Conservation (phyloP, 2,113 vertebrate genomes). For the Thinocorus orbignyianus region DNA sequence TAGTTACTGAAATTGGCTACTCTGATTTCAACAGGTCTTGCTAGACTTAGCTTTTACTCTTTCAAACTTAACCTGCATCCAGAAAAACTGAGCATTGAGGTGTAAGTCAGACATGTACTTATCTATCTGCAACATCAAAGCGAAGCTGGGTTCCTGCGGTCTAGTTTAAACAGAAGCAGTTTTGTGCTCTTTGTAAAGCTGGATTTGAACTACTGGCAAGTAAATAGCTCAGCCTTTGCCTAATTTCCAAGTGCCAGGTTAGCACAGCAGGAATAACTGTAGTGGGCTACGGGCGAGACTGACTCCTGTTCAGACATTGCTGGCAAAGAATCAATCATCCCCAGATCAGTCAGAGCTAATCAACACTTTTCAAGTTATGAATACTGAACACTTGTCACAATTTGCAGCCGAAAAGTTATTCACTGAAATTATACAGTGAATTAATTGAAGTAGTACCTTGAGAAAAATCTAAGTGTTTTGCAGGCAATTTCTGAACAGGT, state of each 20-base stretch:
- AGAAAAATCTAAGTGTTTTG: conserved; percentile 35
- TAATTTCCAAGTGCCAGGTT: background rate
- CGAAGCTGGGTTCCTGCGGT: background rate
- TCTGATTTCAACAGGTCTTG: background rate
- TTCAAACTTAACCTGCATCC: background rate
- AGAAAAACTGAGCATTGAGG: background rate
- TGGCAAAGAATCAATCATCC: background rate
- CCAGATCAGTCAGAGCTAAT: conserved; percentile 2
- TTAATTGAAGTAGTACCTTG: conserved; percentile 29
- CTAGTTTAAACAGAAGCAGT: background rate
- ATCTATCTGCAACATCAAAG: background rate
- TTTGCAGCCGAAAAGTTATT: conserved; percentile 18
- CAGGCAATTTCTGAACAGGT: background rate
- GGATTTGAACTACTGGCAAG: background rate
- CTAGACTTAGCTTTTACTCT: background rate
- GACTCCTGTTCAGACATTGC: background rate
- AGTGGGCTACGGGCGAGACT: background rate
- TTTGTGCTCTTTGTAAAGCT: background rate
- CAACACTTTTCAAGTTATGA: background rate
- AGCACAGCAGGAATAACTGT: background rate
- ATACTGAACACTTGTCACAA: conserved; percentile 32
- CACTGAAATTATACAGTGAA: conserved; percentile 34
- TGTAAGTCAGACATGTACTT: background rate
- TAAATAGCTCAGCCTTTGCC: background rate
- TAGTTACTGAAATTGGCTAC: background rate